Evolutionary conservation across 2,888 invertebrate species (phyloP).

Genomic region (Falcaria lacertinaria): DNA sequence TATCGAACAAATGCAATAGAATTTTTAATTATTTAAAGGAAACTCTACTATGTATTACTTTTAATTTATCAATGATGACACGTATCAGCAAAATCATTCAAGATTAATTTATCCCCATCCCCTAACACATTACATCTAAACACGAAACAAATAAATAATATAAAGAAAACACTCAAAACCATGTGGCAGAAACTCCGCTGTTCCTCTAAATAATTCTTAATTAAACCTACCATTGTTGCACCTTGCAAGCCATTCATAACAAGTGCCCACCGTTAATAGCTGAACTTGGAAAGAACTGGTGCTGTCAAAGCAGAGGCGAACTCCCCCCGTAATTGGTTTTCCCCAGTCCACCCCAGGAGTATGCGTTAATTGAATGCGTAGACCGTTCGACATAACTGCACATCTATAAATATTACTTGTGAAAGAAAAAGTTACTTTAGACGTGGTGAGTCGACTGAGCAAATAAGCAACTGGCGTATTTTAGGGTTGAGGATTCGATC

Average conservation of each 20-base stretch:
- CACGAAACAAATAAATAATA: conserved; percentile 7
- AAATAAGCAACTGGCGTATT: too few species aligned
- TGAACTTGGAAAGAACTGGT: conserved; percentile 46
- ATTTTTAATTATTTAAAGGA: too few species aligned
- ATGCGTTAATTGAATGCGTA: conserved; percentile 53
- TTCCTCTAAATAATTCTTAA: conserved; percentile 53
- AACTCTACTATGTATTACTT: too few species aligned
- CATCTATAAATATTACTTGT: neutral
- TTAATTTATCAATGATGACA: too few species aligned
- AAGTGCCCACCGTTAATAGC: conserved; percentile 56
- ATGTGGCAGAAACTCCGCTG: conserved; percentile 17
- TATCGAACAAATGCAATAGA: too few species aligned
- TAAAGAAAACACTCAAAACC: conserved; percentile 5
- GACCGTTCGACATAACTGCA: conserved; percentile 16
- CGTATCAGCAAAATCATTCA: neutral
- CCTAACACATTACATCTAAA: conserved; percentile 3
- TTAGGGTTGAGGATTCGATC: too few species aligned
- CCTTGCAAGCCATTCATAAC: conserved; percentile 61
- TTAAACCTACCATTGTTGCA: conserved; percentile 63
- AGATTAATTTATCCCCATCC: neutral
- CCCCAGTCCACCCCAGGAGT: conserved; percentile 13
- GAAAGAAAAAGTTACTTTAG: neutral
- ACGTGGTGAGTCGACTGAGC: too few species aligned
- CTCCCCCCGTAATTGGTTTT: conserved; percentile 56
- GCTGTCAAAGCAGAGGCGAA: conserved; percentile 26